A percentile compares a stretch with the other conserved stretches of the same genome.
These are phyloP conservation scores for Brachionus paranguensis DNA, from an alignment of 1,140 invertebrate genomes.

Conservation along the genomic window DNA sequence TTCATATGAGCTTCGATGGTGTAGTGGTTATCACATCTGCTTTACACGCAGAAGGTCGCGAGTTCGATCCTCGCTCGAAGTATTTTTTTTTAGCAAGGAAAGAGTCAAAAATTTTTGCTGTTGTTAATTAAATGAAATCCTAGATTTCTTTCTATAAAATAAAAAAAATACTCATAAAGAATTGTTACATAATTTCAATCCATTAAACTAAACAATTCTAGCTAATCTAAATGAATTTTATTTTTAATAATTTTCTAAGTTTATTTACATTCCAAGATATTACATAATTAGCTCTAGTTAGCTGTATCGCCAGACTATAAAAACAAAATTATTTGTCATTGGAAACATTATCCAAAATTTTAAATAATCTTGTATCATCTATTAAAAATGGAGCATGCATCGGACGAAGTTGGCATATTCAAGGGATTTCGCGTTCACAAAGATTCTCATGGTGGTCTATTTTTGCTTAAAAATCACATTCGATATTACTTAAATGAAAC, in stretches of 20 bases:
- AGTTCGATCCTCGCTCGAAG: conserved; percentile 46
- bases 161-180: background rate
- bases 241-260: background rate
- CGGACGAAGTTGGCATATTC: background rate
- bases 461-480: background rate
- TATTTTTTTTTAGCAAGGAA: background rate
- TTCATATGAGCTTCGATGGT: conserved; percentile 42
- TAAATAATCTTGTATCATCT: background rate
- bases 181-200: background rate
- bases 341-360: background rate
- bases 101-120: background rate
- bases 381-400: background rate
- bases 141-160: background rate
- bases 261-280: background rate
- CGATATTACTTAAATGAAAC: background rate
- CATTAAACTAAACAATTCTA: background rate
- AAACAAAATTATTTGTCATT: background rate
- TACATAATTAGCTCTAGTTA: background rate
- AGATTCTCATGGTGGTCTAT: background rate
- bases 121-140: background rate
- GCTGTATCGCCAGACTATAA: background rate
- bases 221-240: background rate
- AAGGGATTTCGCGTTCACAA: background rate
- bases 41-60: conserved; percentile 54
- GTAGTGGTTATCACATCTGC: conserved; percentile 55